Percentiles rank a stretch among this genome's conserved stretches.
phyloP scores from a whole-genome alignment of 2,888 invertebrate species.

The Hemicrepidius hirtus region DNA sequence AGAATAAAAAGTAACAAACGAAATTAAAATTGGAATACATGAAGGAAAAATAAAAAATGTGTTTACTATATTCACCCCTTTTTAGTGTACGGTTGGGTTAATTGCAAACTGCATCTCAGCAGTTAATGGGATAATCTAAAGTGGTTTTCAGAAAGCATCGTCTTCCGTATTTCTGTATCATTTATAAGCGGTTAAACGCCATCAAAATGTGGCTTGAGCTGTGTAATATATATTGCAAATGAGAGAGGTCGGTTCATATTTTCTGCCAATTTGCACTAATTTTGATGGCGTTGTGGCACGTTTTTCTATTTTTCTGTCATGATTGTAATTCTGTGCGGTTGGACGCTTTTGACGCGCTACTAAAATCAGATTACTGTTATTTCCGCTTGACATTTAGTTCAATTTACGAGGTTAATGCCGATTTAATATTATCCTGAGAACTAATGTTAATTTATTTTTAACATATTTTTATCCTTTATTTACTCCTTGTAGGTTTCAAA shows the following conservation, averaged over 20 bases:
- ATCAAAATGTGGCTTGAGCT: conserved; percentile 43
- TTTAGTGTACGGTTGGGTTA: no score
- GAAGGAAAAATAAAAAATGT: neutral
- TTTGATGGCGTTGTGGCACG: conserved; percentile 71
- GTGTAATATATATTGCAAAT: conserved; percentile 60
- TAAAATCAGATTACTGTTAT: conserved; percentile 69
- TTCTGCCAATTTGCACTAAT: conserved; percentile 73
- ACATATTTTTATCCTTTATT: neutral
- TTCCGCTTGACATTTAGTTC: conserved; percentile 69
- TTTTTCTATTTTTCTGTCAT: conserved; percentile 72
- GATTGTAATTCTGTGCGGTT: conserved; percentile 71
- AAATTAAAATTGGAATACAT: neutral
- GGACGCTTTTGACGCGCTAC: conserved; percentile 63
- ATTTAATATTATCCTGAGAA: conserved; percentile 46
- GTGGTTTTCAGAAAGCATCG: conserved; percentile 5
- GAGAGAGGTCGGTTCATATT: conserved; percentile 68
- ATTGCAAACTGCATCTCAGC: no score
- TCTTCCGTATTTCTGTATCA: neutral
- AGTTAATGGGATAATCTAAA: conserved; percentile 3
- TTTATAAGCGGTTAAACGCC: conserved; percentile 36
- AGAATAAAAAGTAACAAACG: no score
- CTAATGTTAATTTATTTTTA: conserved; percentile 36
- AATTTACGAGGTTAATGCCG: conserved; percentile 52
- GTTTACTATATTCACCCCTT: neutral
- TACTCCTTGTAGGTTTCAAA: no score